phyloP scores from a whole-genome alignment of 1,140 invertebrate species.

The Babylonia areolata region DNA sequence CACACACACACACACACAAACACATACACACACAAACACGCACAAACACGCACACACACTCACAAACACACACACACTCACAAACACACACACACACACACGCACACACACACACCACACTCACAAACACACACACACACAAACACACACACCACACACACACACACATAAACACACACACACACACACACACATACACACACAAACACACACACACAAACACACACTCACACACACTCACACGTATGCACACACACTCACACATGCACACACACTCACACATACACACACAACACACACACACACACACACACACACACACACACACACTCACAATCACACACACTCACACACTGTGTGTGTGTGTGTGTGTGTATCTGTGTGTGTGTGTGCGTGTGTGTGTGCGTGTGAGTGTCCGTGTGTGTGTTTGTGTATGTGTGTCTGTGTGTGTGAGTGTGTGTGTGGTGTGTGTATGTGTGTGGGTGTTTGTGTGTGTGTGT shows the following conservation, averaged over 20 bases:
- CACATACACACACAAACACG: constrained; percentile 3
- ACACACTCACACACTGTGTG: neutral
- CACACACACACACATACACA: neutral
- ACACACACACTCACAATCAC: neutral
- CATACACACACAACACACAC: too few species aligned
- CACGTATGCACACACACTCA: too few species aligned
- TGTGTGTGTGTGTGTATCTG: neutral
- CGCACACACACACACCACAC: too few species aligned
- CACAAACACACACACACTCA: neutral
- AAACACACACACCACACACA: too few species aligned
- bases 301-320: neutral
- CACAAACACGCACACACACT: neutral
- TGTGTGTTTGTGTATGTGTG: neutral
- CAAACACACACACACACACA: neutral
- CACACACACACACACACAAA: neutral
- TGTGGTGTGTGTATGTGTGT: constrained; percentile 27
- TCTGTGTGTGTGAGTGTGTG: constrained; percentile 21
- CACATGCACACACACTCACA: too few species aligned
- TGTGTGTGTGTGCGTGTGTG: neutral
- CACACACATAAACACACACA: too few species aligned
- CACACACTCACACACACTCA: neutral
- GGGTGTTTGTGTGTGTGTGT: constrained; percentile 11
- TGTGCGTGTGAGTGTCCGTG: neutral
- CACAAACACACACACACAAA: neutral
- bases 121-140: too few species aligned